Base-by-base conservation (phyloP, 2,797 vertebrate genomes). In the Myotis daubentonii region DNA sequence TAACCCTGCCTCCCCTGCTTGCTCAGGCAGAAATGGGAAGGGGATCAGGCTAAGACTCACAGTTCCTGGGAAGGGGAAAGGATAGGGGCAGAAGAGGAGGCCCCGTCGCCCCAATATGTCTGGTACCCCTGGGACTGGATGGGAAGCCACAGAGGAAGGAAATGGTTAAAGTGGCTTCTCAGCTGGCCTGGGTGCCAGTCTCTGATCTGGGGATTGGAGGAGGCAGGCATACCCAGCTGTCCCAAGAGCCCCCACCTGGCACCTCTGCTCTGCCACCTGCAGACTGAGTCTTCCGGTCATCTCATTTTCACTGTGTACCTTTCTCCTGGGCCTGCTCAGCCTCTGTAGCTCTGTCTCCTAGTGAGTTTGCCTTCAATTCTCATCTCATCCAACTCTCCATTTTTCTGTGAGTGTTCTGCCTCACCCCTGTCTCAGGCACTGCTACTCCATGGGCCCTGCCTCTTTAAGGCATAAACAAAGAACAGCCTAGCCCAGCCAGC, bases 151-250 rank as follows among this genome's bases (percentile, higher is more conserved):
- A 92, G 44, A 72, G 96, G 96, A 95, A 97, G 96, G 97, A 96
- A 96, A 96, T 95, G 95, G 97, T 96, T 95, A 93, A 68, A 78
- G 74, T 12, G 36, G 93, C 93, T 94, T 95, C 51, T 96, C 93
- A 78, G 66, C 89, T 86, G 90, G 53, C 75, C 15, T 0, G 5
- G 78, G 86, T 90, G 74, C 74, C 93, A 90, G 49, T 15, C 66
- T 68, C 74, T 84, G 30, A n/a, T 91, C 70, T 72, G 30, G 25
- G 30, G 65, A 83, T 44, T 92, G 72, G 55, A 87, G 23, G 36
- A 87, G n/a, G n/a, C 57, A 87, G 47, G 79, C 70, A 57, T 33
- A 78, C 9, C 36, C 2, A 1, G 9, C 19, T 62, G 79, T 76
- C 36, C 85, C 83, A 47, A 87, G 38, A 76, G 70, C 25, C 60